Percentiles rank a stretch among this genome's conserved stretches.
These are phyloP conservation scores for Andrena minutula DNA, from an alignment of 2,888 invertebrate genomes.

Conservation along the genomic window DNA sequence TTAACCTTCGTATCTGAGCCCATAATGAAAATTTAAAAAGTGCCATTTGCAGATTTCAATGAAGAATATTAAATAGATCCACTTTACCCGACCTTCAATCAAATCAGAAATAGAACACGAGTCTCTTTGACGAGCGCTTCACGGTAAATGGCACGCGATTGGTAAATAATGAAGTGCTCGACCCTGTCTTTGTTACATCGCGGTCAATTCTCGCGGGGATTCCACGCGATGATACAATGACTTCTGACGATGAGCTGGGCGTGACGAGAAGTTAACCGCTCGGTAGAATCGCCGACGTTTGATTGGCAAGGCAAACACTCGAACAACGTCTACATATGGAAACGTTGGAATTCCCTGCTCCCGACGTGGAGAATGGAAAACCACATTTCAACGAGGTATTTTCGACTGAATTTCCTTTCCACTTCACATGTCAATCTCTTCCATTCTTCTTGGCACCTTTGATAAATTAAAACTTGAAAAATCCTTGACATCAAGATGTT, in stretches of 20 bases:
- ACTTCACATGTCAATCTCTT: no score
- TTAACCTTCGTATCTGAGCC: no score
- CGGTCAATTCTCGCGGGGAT: constrained; percentile 20
- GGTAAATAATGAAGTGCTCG: constrained; percentile 47
- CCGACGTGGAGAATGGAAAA: background rate
- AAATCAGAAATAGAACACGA: background rate
- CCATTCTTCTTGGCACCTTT: no score
- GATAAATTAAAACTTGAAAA: no score
- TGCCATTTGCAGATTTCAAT: no score
- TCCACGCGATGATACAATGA: constrained; percentile 17
- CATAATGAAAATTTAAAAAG: no score
- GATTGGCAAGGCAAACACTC: constrained; percentile 65
- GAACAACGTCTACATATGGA: constrained; percentile 1
- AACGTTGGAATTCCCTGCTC: constrained; percentile 18
- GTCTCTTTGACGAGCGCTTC: background rate
- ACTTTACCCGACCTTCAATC: background rate
- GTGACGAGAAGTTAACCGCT: constrained; percentile 55
- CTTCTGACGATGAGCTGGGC: constrained; percentile 39
- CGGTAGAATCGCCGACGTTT: constrained; percentile 55
- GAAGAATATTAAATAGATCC: background rate
- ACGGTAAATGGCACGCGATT: constrained; percentile 9
- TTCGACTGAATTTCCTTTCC: no score
- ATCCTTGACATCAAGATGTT: no score
- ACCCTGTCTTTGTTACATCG: constrained; percentile 38
- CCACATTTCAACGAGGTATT: no score